Evolutionary conservation across 1,140 invertebrate species (phyloP).

Genomic region (Nasonia vitripennis): DNA sequence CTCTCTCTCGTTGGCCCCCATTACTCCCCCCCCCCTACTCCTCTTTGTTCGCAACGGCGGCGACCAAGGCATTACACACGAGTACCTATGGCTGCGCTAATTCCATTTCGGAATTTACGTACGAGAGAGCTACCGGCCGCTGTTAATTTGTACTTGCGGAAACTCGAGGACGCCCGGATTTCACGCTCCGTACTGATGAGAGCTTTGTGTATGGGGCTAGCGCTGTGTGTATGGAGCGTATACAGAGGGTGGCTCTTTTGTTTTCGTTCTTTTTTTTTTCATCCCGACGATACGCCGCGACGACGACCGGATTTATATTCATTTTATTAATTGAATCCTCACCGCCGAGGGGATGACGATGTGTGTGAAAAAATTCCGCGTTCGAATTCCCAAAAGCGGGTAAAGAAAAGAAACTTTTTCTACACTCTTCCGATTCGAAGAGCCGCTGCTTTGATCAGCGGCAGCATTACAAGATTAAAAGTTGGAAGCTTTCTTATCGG

Average conservation of each 20-base stretch:
- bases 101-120: slow-evolving; percentile 44
- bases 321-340: background rate
- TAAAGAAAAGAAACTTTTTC: background rate
- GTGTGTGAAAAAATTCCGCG: background rate
- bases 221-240: too few species aligned
- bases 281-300: background rate
- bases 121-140: background rate
- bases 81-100: slow-evolving; percentile 42
- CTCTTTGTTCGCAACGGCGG: background rate
- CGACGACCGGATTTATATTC: background rate
- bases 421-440: background rate
- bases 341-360: background rate
- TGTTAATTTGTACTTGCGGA: slow-evolving; percentile 51
- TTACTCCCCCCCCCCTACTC: background rate
- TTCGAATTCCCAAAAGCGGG: background rate
- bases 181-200: background rate
- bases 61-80: background rate
- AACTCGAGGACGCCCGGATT: slow-evolving; percentile 26
- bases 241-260: background rate
- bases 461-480: background rate
- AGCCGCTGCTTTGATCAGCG: background rate
- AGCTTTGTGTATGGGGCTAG: too few species aligned
- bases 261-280: background rate
- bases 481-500: background rate
- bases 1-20: background rate